These are phyloP conservation scores for Nasonia oneida DNA, from an alignment of 2,888 invertebrate genomes.

Conservation along the genomic window DNA sequence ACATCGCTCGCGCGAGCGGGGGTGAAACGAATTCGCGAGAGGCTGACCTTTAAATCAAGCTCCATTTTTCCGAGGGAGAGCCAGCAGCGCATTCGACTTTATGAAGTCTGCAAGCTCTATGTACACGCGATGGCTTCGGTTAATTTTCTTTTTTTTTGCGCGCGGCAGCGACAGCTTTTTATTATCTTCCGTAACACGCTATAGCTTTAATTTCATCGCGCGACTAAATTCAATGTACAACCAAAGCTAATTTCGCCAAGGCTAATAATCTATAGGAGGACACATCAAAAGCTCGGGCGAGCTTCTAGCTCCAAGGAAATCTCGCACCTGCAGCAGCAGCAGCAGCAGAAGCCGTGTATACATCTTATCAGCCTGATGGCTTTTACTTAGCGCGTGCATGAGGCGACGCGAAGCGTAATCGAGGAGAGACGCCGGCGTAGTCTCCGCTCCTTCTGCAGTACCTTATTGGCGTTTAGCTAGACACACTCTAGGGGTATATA, in stretches of 20 bases:
- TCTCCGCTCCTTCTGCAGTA: not conserved
- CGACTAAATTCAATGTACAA: not conserved
- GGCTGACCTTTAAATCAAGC: conserved; percentile 50
- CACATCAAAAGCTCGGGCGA: not conserved
- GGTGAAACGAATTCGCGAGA: conserved; percentile 5
- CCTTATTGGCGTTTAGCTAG: conserved; percentile 13
- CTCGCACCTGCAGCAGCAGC: not conserved
- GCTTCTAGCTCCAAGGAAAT: not conserved
- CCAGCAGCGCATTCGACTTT: not conserved
- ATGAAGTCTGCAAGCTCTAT: not conserved
- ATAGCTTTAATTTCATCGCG: not conserved
- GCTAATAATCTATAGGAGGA: not conserved
- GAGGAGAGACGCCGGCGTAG: not conserved
- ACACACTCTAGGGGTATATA: not conserved
- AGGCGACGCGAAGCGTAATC: conserved; percentile 1
- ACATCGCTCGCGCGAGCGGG: not conserved
- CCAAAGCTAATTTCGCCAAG: not conserved
- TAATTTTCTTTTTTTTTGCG: not conserved
- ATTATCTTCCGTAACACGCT: not conserved
- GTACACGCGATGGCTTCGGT: not conserved
- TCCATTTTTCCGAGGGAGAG: conserved; percentile 4
- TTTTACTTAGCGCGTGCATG: conserved; percentile 34
- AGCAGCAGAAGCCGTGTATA: not conserved
- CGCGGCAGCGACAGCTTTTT: not conserved
- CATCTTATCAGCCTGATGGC: conserved; percentile 37